These are phyloP conservation scores for Norana najaformis DNA, from an alignment of 2,888 invertebrate species.

Conservation along the genomic window DNA sequence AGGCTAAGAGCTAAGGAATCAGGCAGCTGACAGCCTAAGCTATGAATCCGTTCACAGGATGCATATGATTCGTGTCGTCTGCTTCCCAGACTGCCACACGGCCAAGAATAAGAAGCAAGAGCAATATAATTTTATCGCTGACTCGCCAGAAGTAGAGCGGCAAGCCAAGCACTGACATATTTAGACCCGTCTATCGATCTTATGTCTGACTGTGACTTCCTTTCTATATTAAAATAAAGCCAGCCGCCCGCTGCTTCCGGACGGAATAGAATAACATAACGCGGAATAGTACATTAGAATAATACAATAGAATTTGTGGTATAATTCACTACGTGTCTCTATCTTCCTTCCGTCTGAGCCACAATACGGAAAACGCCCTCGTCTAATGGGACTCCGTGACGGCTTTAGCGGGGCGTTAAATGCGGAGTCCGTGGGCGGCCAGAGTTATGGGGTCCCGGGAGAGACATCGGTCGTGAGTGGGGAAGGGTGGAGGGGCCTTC, in stretches of 20 bases:
- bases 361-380: background rate
- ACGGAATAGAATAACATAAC: background rate
- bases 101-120: no score
- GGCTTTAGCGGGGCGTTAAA: constrained; percentile 2
- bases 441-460: constrained; percentile 7
- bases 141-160: no score
- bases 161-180: background rate
- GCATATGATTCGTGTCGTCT: no score
- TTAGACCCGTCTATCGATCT: background rate
- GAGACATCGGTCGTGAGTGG: background rate
- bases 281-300: background rate
- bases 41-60: no score
- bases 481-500: background rate
- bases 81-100: no score
- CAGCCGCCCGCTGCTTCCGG: background rate
- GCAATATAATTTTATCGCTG: no score
- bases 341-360: background rate
- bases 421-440: background rate
- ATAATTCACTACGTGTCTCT: background rate
- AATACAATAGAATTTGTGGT: background rate
- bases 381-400: background rate
- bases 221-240: background rate
- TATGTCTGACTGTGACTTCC: background rate
- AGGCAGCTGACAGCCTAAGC: no score
- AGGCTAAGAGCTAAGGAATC: no score